A percentile compares a stretch with the other conserved stretches of the same genome.
Evolutionary conservation across 2,797 vertebrate genomes (phyloP).

Genomic region (Arctocebus calabarensis): DNA sequence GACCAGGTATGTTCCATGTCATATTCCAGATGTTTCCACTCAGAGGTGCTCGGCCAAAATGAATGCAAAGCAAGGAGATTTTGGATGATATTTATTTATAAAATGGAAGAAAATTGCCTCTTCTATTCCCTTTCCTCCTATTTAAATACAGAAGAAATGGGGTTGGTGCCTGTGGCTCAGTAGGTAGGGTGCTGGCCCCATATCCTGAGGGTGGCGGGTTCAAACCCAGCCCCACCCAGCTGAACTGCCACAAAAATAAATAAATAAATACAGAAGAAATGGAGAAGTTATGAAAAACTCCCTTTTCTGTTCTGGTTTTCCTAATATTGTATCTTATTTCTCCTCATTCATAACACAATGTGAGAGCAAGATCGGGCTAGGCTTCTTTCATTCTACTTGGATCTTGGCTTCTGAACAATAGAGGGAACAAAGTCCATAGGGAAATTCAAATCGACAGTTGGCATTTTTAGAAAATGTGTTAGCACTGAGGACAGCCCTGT

Average conservation of each 20-base stretch:
- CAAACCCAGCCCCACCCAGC: too few relatives aligned
- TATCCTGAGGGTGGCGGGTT: too few relatives aligned
- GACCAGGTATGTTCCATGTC: not conserved
- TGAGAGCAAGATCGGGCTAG: not conserved
- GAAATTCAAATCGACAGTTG: not conserved
- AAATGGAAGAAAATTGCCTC: conserved; percentile 24
- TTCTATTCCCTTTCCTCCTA: conserved; percentile 36
- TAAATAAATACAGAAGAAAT: too few relatives aligned
- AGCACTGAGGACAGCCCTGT: not conserved
- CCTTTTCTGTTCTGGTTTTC: conserved; percentile 37
- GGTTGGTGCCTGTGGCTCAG: too few relatives aligned
- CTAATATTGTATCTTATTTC: not conserved
- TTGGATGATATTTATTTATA: not conserved
- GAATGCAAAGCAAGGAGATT: not conserved
- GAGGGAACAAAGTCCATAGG: conserved; percentile 43
- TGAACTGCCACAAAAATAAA: too few relatives aligned
- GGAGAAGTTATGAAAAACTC: not conserved
- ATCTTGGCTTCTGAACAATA: conserved; percentile 65
- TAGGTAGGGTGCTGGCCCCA: too few relatives aligned
- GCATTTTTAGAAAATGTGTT: not conserved
- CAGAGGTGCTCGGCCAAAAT: conserved; percentile 7
- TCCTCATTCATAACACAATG: conserved; percentile 1
- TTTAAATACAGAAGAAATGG: conserved; percentile 59
- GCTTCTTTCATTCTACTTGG: not conserved
- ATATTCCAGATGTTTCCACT: not conserved